Conservation (phyloP, 2,888 invertebrate species). For the Chloroclystis v-ata region DNA sequence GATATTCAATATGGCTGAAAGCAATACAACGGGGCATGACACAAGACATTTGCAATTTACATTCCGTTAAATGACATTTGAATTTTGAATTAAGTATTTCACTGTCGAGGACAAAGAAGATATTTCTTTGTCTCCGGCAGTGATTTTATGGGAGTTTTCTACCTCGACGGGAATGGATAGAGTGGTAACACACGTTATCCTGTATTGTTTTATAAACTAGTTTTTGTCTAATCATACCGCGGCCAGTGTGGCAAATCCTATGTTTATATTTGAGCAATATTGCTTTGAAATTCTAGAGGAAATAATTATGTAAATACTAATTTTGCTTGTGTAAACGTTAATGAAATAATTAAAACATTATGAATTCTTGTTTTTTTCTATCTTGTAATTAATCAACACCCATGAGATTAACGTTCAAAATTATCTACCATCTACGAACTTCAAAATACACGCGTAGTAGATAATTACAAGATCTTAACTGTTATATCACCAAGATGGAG, state of each 20-base stretch:
- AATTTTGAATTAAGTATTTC: too few species aligned
- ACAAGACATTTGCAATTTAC: conserved; percentile 2
- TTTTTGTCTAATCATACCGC: too few species aligned
- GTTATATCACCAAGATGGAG: conserved; percentile 26
- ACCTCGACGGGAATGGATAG: too few species aligned
- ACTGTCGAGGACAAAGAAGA: too few species aligned
- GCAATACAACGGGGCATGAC: conserved; percentile 23
- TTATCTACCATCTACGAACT: conserved; percentile 1
- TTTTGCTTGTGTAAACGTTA: background rate
- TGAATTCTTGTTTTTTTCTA: background rate
- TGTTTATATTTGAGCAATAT: too few species aligned
- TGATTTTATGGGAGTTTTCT: too few species aligned
- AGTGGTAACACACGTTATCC: too few species aligned
- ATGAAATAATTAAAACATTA: background rate
- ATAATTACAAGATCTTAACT: conserved; percentile 3
- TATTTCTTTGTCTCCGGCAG: too few species aligned
- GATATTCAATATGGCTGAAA: conserved; percentile 44
- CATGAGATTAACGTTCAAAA: background rate
- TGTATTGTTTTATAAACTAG: too few species aligned
- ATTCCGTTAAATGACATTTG: background rate
- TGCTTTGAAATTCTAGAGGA: too few species aligned
- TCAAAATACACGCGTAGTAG: background rate
- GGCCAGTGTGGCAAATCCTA: too few species aligned
- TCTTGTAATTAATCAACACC: conserved; percentile 1
- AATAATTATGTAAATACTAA: too few species aligned